Evolutionary conservation across 2,888 invertebrate species (phyloP).

Genomic region (Neoscelio sp.): DNA sequence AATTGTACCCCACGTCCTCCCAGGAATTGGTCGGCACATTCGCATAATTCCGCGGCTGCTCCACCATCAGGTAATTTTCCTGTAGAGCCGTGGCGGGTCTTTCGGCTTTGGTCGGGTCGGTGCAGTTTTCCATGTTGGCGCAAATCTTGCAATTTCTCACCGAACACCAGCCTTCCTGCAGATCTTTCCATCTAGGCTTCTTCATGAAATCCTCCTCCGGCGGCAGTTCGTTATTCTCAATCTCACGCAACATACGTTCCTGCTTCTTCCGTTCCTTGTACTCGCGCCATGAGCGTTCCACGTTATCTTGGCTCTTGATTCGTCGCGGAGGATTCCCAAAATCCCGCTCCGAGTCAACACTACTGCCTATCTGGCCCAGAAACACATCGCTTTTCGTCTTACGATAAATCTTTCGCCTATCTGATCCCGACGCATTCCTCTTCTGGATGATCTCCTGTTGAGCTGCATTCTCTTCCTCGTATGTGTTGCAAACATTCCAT

Average conservation of each 20-base stretch:
- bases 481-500: neutral
- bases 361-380: slow-evolving; percentile 67
- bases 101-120: slow-evolving; percentile 46
- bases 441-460: slow-evolving; percentile 62
- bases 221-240: slow-evolving; percentile 51
- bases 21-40: slow-evolving; percentile 14
- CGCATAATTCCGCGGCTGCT: slow-evolving; percentile 37
- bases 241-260: slow-evolving; percentile 70
- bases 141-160: slow-evolving; percentile 70
- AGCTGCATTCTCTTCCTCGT: slow-evolving; percentile 27
- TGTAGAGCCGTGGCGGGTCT: slow-evolving; percentile 76
- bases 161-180: slow-evolving; percentile 68
- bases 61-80: slow-evolving; percentile 78
- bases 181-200: slow-evolving; percentile 77
- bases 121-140: slow-evolving; percentile 66
- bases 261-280: slow-evolving; percentile 77
- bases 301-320: slow-evolving; percentile 73
- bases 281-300: slow-evolving; percentile 78
- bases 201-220: slow-evolving; percentile 76
- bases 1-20: slow-evolving; percentile 72
- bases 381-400: slow-evolving; percentile 77
- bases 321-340: slow-evolving; percentile 66
- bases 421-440: slow-evolving; percentile 69
- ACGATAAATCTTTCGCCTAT: slow-evolving; percentile 75
- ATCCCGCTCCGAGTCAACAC: slow-evolving; percentile 71